These are phyloP conservation scores for Telmatochromis sp. DNA, from an alignment of 2,113 vertebrate genomes.

Conservation along the genomic window DNA sequence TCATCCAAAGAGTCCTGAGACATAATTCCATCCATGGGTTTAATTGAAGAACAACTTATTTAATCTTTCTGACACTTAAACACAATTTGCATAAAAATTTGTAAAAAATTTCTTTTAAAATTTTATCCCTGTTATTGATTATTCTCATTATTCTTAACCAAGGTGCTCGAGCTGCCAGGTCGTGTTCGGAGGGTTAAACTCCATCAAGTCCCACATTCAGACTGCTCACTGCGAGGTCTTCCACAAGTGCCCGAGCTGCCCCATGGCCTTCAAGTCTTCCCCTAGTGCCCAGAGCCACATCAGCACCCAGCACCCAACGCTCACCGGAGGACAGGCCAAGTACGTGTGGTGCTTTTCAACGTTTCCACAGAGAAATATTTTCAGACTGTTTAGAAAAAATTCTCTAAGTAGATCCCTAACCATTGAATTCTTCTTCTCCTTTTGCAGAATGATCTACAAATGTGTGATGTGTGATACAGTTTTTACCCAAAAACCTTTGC, in stretches of 20 bases:
- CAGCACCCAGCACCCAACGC: conserved; percentile 85
- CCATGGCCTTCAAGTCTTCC: conserved; percentile 95
- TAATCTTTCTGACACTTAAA: neutral
- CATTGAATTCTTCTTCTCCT: neutral
- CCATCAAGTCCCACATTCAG: conserved; percentile 97
- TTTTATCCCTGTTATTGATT: neutral
- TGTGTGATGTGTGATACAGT: conserved; percentile 96
- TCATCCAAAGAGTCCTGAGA: neutral
- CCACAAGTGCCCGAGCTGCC: conserved; percentile 96
- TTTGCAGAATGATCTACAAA: conserved; percentile 90
- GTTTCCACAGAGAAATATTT: neutral
- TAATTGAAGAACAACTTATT: neutral
- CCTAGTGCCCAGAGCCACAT: conserved; percentile 90
- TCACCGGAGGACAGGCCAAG: conserved; percentile 87
- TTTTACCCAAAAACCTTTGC: conserved; percentile 92
- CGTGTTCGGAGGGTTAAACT: conserved; percentile 89
- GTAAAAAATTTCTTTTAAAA: fast-evolving
- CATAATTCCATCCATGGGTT: neutral
- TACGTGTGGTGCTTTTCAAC: conserved; percentile 24
- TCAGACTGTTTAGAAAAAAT: neutral
- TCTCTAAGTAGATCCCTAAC: neutral
- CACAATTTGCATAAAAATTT: neutral
- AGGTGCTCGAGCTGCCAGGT: conserved; percentile 95
- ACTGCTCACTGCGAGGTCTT: conserved; percentile 94
- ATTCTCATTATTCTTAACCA: neutral